These are phyloP conservation scores for Spongilla lacustris DNA, from an alignment of 37 sponge, comb jelly and placozoan species.

Conservation along the genomic window DNA sequence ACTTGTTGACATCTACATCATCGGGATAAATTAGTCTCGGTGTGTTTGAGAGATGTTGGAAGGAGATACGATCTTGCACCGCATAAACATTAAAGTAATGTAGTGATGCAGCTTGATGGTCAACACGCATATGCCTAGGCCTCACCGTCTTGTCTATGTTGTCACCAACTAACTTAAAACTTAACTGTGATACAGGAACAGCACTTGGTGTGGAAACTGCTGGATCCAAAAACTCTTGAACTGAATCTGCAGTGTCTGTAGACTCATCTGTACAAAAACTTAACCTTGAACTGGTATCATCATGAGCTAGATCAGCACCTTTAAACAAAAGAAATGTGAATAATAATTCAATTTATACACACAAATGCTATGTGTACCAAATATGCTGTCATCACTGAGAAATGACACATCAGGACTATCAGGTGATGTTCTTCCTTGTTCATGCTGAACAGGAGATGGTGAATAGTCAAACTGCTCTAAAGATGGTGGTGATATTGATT, in stretches of 20 bases:
- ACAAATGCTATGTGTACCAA: too few species aligned
- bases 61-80: not conserved
- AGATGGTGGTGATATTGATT: not conserved
- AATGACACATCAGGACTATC: not conserved
- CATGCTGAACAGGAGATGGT: not conserved
- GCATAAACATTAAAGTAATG: constrained; percentile 12
- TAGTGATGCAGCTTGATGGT: constrained; percentile 7
- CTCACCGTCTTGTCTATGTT: constrained; percentile 9
- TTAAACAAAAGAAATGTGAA: not conserved
- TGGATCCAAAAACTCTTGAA: not conserved
- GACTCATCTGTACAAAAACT: not conserved
- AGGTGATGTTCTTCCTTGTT: not conserved
- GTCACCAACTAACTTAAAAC: constrained; percentile 17
- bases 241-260: not conserved
- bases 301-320: not conserved
- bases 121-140: constrained; percentile 14
- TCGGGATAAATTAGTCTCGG: constrained; percentile 1
- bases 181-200: not conserved
- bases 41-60: not conserved
- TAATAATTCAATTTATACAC: too few species aligned
- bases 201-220: constrained; percentile 1
- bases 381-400: too few species aligned
- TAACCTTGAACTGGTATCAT: not conserved
- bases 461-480: not conserved
- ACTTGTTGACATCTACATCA: not conserved